Base-by-base conservation (phyloP, 2,113 vertebrate genomes). In the Pluvianellus socialis region DNA sequence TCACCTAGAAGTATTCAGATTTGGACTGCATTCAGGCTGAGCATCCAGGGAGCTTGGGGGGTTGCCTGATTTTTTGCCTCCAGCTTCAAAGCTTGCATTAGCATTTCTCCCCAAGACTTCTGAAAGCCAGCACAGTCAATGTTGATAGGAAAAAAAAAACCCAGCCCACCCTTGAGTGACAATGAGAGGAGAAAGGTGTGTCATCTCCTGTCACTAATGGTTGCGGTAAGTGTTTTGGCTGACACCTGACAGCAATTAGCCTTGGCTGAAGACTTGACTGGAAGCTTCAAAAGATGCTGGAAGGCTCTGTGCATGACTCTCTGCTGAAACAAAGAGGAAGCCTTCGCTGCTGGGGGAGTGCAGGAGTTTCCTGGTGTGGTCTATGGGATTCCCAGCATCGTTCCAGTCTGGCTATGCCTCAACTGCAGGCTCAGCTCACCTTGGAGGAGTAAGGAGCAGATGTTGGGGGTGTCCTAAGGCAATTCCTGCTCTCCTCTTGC, bases 181-280 rank as follows among this genome's bases (percentile, higher is more conserved):
- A 85, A 28, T 3, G 27, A 90, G 92, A 88, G 90, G 56, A 89
- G 77, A 87, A 96, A 92, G 86, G 70, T 94, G 81, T 95, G 84
- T 79, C 89, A 94, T 90, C 81, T 91, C 62, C 92, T 76, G 67
- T 91, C 89, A 62, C 62, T 73, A 35, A 53, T 1, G 53, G 62
- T 6, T 87, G 80, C 77, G 71, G 22, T 12, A 71, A 67, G 61
- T n/a, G 67, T 86, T 85, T 76, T 47, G 4, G 45, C 50, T 97
- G 95, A 95, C 89, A 92, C 44, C 45, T 92, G 94, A 82, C 95
- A 96, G 97, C 95, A 97, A 96, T 97, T 97, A 96, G 91, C 91
- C 59, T 68, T 53, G 89, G 89, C 82, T 96, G 74, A 88, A 79
- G 74, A 9, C 74, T 92, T 66, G 7, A 88, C 85, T 96, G 63